Conservation (phyloP, 2,888 invertebrate species). For the Chrysopilus asiliformis region DNA sequence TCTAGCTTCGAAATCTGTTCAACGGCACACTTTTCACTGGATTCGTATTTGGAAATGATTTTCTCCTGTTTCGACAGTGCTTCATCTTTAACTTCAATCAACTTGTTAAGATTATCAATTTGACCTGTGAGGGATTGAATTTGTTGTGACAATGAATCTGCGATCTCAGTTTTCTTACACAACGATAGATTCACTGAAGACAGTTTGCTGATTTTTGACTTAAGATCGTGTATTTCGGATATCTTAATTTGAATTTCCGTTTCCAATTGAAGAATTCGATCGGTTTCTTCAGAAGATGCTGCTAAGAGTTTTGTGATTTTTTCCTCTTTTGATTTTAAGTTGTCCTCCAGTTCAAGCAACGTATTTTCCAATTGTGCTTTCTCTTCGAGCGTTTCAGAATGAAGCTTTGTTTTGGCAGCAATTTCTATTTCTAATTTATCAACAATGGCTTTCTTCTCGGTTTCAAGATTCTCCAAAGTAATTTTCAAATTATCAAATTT, state of each 20-base stretch:
- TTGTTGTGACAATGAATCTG: constrained; percentile 6
- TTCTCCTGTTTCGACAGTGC: constrained; percentile 25
- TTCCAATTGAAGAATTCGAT: constrained; percentile 12
- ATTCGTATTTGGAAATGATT: constrained; percentile 22
- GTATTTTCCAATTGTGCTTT: constrained; percentile 8
- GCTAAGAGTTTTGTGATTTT: constrained; percentile 16
- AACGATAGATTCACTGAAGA: background rate
- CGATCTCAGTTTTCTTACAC: background rate
- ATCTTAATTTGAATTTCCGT: constrained; percentile 19
- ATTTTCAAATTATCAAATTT: constrained; percentile 22
- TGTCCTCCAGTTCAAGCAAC: constrained; percentile 13
- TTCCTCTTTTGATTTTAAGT: too few species aligned
- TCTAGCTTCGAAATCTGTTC: constrained; percentile 22
- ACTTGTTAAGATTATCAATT: constrained; percentile 21
- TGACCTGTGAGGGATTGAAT: constrained; percentile 14
- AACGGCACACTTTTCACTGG: constrained; percentile 23
- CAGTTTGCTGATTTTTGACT: constrained; percentile 32
- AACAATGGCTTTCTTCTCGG: constrained; percentile 37
- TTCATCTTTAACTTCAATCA: constrained; percentile 26
- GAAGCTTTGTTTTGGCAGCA: constrained; percentile 37
- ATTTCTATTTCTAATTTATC: constrained; percentile 39
- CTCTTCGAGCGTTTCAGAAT: constrained; percentile 22
- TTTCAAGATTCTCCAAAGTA: constrained; percentile 10
- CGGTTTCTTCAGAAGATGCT: constrained; percentile 16
- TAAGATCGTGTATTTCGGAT: constrained; percentile 28